These are phyloP conservation scores for Digitonthophagus gazella DNA, from an alignment of 2,888 invertebrate genomes.

Conservation along the genomic window DNA sequence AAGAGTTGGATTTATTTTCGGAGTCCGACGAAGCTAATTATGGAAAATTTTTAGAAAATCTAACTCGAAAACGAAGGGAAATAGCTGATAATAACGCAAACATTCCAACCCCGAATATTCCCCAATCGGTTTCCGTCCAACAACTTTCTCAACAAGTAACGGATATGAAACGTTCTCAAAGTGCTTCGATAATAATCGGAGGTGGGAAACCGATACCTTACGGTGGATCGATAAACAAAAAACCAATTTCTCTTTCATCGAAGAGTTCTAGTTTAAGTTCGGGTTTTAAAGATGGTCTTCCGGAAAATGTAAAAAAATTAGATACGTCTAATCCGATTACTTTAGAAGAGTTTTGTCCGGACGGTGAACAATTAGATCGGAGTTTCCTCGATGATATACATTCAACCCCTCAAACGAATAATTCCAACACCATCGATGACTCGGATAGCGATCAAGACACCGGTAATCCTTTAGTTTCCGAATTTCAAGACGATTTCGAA, in stretches of 20 bases:
- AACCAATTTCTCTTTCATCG: constrained; percentile 30
- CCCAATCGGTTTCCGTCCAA: constrained; percentile 50
- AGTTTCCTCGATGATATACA: constrained; percentile 71
- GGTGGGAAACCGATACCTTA: constrained; percentile 51
- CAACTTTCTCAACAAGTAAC: constrained; percentile 53
- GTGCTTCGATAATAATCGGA: constrained; percentile 51
- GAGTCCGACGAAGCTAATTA: constrained; percentile 77
- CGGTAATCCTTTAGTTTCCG: constrained; percentile 77
- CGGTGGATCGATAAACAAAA: constrained; percentile 38
- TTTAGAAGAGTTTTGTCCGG: constrained; percentile 69
- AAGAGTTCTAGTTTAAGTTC: constrained; percentile 45
- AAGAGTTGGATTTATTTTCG: constrained; percentile 73
- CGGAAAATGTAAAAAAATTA: constrained; percentile 40
- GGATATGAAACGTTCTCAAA: constrained; percentile 48
- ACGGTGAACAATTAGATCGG: constrained; percentile 72
- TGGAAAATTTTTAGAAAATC: constrained; percentile 68
- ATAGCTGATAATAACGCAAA: constrained; percentile 64
- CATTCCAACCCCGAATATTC: constrained; percentile 44
- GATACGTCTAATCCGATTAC: constrained; percentile 46
- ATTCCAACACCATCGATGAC: constrained; percentile 50
- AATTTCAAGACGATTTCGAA: constrained; percentile 81
- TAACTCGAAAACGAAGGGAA: constrained; percentile 72
- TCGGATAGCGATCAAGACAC: constrained; percentile 70
- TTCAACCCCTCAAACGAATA: constrained; percentile 47
- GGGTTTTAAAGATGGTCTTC: constrained; percentile 44